These are phyloP conservation scores for Stigmatopora argus DNA, from an alignment of 2,113 vertebrate genomes.

Conservation along the genomic window DNA sequence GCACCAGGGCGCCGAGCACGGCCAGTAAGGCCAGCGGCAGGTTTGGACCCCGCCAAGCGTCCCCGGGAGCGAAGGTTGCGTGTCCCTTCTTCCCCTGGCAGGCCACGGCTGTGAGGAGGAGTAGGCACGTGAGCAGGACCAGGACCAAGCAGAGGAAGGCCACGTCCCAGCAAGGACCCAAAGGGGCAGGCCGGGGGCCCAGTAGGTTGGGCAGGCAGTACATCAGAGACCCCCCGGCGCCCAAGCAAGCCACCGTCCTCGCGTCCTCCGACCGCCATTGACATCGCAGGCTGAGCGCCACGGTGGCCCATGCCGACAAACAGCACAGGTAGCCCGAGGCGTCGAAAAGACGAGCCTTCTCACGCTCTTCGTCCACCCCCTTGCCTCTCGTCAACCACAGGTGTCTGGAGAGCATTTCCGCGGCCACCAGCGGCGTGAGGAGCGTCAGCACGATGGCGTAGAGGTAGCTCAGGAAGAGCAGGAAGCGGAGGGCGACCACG, in stretches of 20 bases:
- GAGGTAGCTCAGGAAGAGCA: slow-evolving; percentile 68
- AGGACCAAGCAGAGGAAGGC: slow-evolving; percentile 36
- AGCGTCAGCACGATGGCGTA: slow-evolving; percentile 65
- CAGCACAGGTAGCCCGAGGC: slow-evolving; percentile 57
- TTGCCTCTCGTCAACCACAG: slow-evolving; percentile 19
- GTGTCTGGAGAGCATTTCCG: slow-evolving; percentile 51
- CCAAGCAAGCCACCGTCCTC: slow-evolving; percentile 41
- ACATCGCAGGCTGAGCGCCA: slow-evolving; percentile 43
- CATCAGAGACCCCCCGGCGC: slow-evolving; percentile 45
- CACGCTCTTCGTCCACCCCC: slow-evolving; percentile 3
- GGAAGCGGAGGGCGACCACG: slow-evolving; percentile 64
- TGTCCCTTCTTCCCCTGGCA: slow-evolving; percentile 31
- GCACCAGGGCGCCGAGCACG: slow-evolving; percentile 46
- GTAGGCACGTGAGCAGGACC: slow-evolving; percentile 22
- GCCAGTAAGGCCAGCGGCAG: slow-evolving; percentile 54
- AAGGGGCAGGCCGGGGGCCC: slow-evolving; percentile 19
- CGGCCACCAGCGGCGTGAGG: slow-evolving; percentile 53
- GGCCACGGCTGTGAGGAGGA: not conserved
- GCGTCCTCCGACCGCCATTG: slow-evolving; percentile 39
- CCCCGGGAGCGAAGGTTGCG: not conserved
- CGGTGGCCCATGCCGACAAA: slow-evolving; percentile 65
- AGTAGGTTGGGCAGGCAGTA: slow-evolving; percentile 59
- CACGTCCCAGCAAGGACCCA: slow-evolving; percentile 36
- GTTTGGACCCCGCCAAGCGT: slow-evolving; percentile 48
- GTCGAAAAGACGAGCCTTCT: not conserved